phyloP scores from a whole-genome alignment of 2,888 invertebrate species.

The Cerastoderma edule region DNA sequence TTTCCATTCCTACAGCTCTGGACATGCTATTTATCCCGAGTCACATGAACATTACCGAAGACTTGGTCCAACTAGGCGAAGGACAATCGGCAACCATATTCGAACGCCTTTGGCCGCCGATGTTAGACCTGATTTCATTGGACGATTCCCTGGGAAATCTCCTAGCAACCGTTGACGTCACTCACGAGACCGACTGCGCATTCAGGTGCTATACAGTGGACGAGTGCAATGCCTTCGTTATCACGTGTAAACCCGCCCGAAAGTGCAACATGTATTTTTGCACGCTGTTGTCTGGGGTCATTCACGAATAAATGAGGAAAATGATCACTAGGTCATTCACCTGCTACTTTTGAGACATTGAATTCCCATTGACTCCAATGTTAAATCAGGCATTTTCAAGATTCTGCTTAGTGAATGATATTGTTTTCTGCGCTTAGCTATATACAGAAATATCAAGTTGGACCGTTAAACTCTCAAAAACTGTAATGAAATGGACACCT shows the following conservation, averaged over 20 bases:
- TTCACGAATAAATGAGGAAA: conserved; percentile 5
- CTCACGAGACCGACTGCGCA: conserved; percentile 73
- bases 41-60: conserved; percentile 53
- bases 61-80: conserved; percentile 14
- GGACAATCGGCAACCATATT: conserved; percentile 66
- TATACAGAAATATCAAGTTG: too few species aligned
- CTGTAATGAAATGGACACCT: too few species aligned
- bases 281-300: conserved; percentile 48
- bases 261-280: conserved; percentile 66
- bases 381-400: too few species aligned
- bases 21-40: conserved; percentile 69
- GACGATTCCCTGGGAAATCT: conserved; percentile 27
- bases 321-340: neutral
- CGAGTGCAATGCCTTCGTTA: conserved; percentile 67
- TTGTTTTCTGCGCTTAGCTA: too few species aligned
- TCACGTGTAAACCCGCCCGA: conserved; percentile 62
- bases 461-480: too few species aligned
- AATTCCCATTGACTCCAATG: too few species aligned
- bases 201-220: conserved; percentile 71
- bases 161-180: conserved; percentile 57
- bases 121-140: conserved; percentile 51
- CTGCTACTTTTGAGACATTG: too few species aligned
- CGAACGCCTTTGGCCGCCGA: conserved; percentile 72
- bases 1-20: conserved; percentile 65
- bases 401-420: too few species aligned